Evolutionary conservation across 2,888 invertebrate genomes (phyloP), one percentile per base, ranked within the genome.

Genomic region (Acanthopleura granulata): DNA sequence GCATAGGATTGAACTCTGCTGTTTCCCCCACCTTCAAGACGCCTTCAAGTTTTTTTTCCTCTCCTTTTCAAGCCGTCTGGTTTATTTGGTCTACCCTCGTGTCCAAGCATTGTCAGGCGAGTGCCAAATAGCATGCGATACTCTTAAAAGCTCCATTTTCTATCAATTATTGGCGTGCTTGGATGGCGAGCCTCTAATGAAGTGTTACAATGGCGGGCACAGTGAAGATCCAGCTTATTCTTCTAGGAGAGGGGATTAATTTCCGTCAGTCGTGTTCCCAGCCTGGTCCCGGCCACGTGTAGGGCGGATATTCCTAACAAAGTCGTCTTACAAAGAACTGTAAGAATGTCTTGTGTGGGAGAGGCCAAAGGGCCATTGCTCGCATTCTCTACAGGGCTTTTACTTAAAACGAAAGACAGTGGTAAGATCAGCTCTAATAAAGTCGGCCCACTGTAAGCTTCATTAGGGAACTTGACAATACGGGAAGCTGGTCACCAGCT

Each of bases 71-170:
- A 66, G 29, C 6, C 16, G 66, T 27, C 22, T 27, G 29, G 25
- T 66, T 22, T 66, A 66, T 66, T 66, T 66, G 25, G 29, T 22
- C 66, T 66, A 66, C 25, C 25, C 66, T 27, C 66, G 66, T 66
- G 66, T 66, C 18, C 25, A 22, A 6, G 25, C 29, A 66, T 66
- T 66, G 66, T 66, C 27, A 6, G 15, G 22, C 16, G 66, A 66
- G 66, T 66, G 66, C 66, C 22, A 66, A 27, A 66, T 66, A 66
- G 66, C 66, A 66, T 66, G 66, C 66, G 66, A 66, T 27, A 66
- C 66, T 27, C 29, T 14, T 66, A 66, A 66, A 66, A 66, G 66
- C 66, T 66, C 25, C 66, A 66, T 66, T 66, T 66, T 66, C 66
- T 66, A 22, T 66, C 66, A 66, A 66, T 66, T 66, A 66, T 27